Percentiles rank a stretch among this genome's conserved stretches.
These are phyloP conservation scores for Phoebastria nigripes DNA, from an alignment of 2,797 vertebrate species.

Conservation along the genomic window DNA sequence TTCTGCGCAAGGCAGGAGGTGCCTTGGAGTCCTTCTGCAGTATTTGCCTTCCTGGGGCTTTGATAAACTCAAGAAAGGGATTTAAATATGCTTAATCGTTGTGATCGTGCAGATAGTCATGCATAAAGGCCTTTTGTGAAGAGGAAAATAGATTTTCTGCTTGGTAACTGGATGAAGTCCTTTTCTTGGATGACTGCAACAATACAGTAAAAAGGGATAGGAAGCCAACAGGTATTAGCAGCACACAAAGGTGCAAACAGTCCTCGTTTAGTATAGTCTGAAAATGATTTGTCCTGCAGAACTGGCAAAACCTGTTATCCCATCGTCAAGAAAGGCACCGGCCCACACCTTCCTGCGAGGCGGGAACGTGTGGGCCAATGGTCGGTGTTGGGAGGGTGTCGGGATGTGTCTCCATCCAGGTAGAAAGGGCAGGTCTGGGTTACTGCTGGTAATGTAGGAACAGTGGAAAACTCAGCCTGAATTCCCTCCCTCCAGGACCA, in stretches of 20 bases:
- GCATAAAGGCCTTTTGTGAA: not conserved
- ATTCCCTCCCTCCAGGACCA: not conserved
- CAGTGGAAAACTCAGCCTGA: not conserved
- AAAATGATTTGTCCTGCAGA: not conserved
- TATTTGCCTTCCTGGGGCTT: not conserved
- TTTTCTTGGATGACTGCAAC: not conserved
- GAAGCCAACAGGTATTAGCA: not conserved
- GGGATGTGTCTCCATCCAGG: too few species aligned
- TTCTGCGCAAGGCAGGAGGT: not conserved
- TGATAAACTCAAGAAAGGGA: not conserved
- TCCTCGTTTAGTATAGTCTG: not conserved
- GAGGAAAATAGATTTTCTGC: not conserved
- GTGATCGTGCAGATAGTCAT: not conserved
- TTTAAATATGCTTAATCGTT: not conserved
- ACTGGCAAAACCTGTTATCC: not conserved
- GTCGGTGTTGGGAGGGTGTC: not conserved
- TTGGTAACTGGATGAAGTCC: not conserved
- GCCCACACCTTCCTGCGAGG: not conserved
- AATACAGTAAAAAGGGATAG: not conserved
- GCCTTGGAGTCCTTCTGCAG: not conserved
- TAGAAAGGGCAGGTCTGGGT: not conserved
- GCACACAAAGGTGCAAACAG: not conserved
- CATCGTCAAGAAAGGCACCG: not conserved
- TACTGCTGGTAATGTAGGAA: not conserved
- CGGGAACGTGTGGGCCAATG: fast-evolving